These are phyloP conservation scores for Nerophis lumbriciformis DNA, from an alignment of 2,113 vertebrate species.

Conservation along the genomic window DNA sequence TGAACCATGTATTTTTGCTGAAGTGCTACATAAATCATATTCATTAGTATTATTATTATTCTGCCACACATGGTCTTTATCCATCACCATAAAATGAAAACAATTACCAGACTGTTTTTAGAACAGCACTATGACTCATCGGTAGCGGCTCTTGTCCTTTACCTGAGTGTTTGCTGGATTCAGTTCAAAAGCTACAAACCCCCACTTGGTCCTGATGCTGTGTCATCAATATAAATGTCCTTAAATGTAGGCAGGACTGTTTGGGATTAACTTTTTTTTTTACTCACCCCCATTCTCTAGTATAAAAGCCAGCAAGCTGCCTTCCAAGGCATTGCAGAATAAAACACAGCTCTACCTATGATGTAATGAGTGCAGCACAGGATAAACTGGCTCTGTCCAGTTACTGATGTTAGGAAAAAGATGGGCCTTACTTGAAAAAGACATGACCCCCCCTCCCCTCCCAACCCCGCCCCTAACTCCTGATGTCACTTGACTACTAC, in stretches of 20 bases:
- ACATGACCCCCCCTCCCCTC: slow-evolving; percentile 10
- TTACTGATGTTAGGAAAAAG: slow-evolving; percentile 24
- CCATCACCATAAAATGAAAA: slow-evolving; percentile 1
- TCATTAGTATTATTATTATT: slow-evolving; percentile 1
- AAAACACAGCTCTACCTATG: slow-evolving; percentile 37
- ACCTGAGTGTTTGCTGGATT: slow-evolving; percentile 2
- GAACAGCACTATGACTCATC: slow-evolving; percentile 18
- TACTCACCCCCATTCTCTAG: not conserved
- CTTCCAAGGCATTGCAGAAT: slow-evolving; percentile 21
- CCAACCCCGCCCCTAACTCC: slow-evolving; percentile 11
- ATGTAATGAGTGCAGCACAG: slow-evolving; percentile 47
- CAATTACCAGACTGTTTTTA: slow-evolving; percentile 6
- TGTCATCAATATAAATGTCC: not conserved
- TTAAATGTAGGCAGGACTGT: not conserved
- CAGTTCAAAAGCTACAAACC: not conserved
- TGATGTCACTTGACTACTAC: slow-evolving; percentile 24
- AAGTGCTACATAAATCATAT: not conserved
- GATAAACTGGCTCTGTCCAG: slow-evolving; percentile 46
- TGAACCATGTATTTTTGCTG: not conserved
- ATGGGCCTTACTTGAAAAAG: slow-evolving; percentile 21
- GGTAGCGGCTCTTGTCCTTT: not conserved
- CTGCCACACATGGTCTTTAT: not conserved
- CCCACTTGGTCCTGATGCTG: not conserved
- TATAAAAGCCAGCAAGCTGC: not conserved
- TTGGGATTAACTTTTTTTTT: not conserved